Evolutionary conservation across 92 coral and sea anemone genomes (phyloP), one percentile per base, ranked within the genome.

Genomic region (Phenganax marumi): DNA sequence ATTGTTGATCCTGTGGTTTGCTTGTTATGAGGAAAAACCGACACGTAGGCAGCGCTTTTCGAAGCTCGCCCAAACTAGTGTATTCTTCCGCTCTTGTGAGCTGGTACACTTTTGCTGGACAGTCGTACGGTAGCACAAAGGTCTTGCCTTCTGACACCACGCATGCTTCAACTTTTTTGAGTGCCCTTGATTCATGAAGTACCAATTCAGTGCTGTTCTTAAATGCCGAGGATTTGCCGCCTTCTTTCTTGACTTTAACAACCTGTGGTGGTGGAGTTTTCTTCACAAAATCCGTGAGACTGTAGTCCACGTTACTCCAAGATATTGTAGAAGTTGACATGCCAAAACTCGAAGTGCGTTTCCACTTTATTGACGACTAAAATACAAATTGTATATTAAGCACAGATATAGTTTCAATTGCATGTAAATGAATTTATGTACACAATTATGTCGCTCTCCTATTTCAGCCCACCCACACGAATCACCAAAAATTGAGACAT

Each of bases 271-370:
- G 50, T 14, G 72, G 16, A 49, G 13, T 57, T 43, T 78, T 78
- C 60, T 78, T 43, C 25, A 78, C 25, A 78, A 78, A 78, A 13
- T 78, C 83, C 14, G 19, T 14, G 6, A 78, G 73, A 3, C 10
- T 63, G 60, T 58, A 78, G 50, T 78, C 83, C 46, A 61, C 83
- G 25, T 78, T 78, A 47, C 83, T 78, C 83, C 83, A 78, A 17
- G 71, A 17, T 10, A 61, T 22, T 52, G 83, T 39, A 1, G 72
- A 21, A 49, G 70, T 58, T 10, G 77, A 52, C 55, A 72, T 72
- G 4, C 12, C 72, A 12, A 66, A 18, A 25, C 52, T 63, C 8
- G 46, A 25, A 33, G 68, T 26, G 7, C 56, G 49, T 43, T 48
- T 46, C 55, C 39, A 61, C 73, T 49, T n/a, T 21, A 60, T 78